phyloP scores from a whole-genome alignment of 1,140 invertebrate genomes.

The Drosophila nigromelanica region DNA sequence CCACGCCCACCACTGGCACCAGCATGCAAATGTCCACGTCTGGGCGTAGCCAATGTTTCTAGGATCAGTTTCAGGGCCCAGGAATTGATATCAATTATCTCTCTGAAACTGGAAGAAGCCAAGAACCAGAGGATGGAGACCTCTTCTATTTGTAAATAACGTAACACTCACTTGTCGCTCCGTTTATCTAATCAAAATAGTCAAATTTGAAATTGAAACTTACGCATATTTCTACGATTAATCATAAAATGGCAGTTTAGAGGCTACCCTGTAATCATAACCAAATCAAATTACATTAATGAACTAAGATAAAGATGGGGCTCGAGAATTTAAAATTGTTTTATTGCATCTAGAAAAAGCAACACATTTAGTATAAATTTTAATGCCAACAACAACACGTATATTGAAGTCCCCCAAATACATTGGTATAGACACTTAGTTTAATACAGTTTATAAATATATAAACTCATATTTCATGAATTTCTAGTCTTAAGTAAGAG shows the following conservation, averaged over 20 bases:
- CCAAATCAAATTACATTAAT: slow-evolving; percentile 25
- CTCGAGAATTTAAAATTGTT: slow-evolving; percentile 27
- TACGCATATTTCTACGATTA: slow-evolving; percentile 47
- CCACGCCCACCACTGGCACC: slow-evolving; percentile 25
- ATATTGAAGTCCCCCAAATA: slow-evolving; percentile 15
- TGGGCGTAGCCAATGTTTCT: slow-evolving; percentile 63
- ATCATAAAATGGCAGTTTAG: slow-evolving; percentile 35
- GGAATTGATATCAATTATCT: slow-evolving; percentile 6
- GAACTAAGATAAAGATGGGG: slow-evolving; percentile 1
- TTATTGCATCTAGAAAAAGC: slow-evolving; percentile 37
- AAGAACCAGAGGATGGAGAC: slow-evolving; percentile 14
- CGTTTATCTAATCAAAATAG: slow-evolving; percentile 39
- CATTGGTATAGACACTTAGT: slow-evolving; percentile 26
- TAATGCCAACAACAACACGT: slow-evolving; percentile 23
- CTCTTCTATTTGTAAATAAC: slow-evolving; percentile 62
- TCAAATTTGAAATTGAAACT: slow-evolving; percentile 30
- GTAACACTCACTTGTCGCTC: slow-evolving; percentile 21
- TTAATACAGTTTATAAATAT: slow-evolving; percentile 26
- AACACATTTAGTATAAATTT: slow-evolving; percentile 45
- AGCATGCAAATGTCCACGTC: slow-evolving; percentile 40
- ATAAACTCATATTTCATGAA: slow-evolving; percentile 53
- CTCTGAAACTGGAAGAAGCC: slow-evolving; percentile 5
- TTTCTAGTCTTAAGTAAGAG: slow-evolving; percentile 50
- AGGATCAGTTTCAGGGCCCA: slow-evolving; percentile 28
- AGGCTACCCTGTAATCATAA: slow-evolving; percentile 49